Evolutionary conservation across 2,113 vertebrate species (phyloP).

Genomic region (Madoqua kirkii): DNA sequence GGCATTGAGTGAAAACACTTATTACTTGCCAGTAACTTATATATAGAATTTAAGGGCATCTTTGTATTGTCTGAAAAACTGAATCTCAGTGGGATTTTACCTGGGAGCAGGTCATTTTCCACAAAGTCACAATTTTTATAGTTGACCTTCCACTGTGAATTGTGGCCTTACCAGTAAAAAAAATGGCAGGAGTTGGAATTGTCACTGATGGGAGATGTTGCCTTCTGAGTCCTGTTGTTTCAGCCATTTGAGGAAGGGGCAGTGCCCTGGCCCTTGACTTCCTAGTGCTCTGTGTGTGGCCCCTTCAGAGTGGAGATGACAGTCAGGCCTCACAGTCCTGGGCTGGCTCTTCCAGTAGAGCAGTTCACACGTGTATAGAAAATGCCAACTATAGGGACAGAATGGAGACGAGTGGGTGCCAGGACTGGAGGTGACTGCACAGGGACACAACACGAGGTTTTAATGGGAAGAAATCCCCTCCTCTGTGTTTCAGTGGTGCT

Average conservation of each 20-base stretch:
- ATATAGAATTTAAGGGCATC: background rate
- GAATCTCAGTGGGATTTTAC: background rate
- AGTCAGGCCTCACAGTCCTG: background rate
- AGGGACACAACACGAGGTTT: background rate
- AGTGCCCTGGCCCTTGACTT: background rate
- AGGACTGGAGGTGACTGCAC: background rate
- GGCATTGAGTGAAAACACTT: background rate
- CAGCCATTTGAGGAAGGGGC: background rate
- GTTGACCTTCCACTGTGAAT: background rate
- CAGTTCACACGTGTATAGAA: background rate
- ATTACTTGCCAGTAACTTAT: background rate
- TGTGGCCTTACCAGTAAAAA: background rate
- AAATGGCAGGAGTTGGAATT: background rate
- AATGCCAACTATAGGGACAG: background rate
- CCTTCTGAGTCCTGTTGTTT: background rate
- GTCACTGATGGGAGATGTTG: background rate
- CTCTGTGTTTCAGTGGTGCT: background rate
- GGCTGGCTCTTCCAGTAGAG: background rate
- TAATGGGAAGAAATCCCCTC: background rate
- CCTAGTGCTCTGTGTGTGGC: background rate
- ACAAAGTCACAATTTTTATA: background rate
- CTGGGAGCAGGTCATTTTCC: background rate
- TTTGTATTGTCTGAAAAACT: background rate
- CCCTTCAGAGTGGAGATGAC: background rate
- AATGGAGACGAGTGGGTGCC: background rate